Percentiles rank a stretch among this genome's conserved stretches.
phyloP scores from a whole-genome alignment of 2,797 vertebrate genomes.

The Bryconaethiops microstoma region DNA sequence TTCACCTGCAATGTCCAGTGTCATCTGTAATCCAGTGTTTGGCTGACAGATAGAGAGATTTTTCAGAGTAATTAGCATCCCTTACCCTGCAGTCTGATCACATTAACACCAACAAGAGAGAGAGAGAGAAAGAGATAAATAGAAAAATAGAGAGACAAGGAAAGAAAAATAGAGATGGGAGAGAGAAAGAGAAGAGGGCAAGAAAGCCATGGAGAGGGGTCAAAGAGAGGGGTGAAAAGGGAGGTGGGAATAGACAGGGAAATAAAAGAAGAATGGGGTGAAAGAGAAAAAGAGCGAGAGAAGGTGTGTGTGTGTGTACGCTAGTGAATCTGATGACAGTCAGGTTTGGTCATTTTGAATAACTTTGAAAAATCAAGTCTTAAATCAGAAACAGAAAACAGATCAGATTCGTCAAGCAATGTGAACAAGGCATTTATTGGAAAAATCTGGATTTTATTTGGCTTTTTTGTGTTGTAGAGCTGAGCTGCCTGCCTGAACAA shows the following conservation, averaged over 20 bases:
- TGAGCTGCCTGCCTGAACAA: too few relatives aligned
- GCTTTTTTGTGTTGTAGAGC: too few relatives aligned
- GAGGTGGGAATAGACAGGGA: not conserved
- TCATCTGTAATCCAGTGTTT: slow-evolving; percentile 41
- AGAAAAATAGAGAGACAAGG: too few relatives aligned
- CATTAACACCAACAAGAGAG: slow-evolving; percentile 56
- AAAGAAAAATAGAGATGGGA: too few relatives aligned
- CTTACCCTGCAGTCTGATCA: slow-evolving; percentile 58
- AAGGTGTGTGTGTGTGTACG: slow-evolving; percentile 3
- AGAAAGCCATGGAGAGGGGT: not conserved
- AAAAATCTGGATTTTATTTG: too few relatives aligned
- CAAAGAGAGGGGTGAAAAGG: not conserved
- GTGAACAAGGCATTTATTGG: too few relatives aligned
- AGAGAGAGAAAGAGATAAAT: too few relatives aligned
- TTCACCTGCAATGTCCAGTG: not conserved
- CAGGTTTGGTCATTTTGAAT: too few relatives aligned
- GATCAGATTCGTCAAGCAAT: too few relatives aligned
- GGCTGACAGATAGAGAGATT: slow-evolving; percentile 61
- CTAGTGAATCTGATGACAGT: too few relatives aligned
- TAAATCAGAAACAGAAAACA: too few relatives aligned
- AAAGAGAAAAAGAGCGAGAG: slow-evolving; percentile 22
- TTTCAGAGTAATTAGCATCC: slow-evolving; percentile 36
- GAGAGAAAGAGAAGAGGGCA: not conserved
- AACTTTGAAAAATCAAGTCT: too few relatives aligned
- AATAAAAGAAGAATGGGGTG: not conserved